phyloP scores from a whole-genome alignment of 2,797 vertebrate genomes.

The Crotalus adamanteus region DNA sequence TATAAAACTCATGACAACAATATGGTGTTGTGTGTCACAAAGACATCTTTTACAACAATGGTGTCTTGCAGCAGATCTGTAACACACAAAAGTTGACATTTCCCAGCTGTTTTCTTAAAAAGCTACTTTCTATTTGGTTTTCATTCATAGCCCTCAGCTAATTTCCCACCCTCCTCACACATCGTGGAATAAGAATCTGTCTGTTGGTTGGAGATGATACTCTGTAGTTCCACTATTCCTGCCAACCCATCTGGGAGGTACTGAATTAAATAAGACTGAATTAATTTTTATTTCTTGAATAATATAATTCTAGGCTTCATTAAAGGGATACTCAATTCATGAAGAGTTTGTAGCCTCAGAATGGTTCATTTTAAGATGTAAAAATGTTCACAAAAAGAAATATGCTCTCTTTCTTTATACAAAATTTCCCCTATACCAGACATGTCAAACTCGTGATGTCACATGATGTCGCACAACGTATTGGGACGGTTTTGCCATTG shows the following conservation, averaged over 20 bases:
- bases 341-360: background rate
- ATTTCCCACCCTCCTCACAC: background rate
- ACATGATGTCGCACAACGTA: no score
- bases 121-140: conserved; percentile 32
- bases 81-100: background rate
- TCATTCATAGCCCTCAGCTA: background rate
- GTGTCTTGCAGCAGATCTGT: background rate
- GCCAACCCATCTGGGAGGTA: background rate
- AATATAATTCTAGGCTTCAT: background rate
- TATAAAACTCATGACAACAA: conserved; percentile 15
- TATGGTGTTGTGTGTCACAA: background rate
- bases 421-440: background rate
- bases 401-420: background rate
- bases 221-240: background rate
- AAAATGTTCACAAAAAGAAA: background rate
- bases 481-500: no score
- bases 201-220: conserved; percentile 2
- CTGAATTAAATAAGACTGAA: background rate
- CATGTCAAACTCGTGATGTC: no score
- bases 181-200: background rate
- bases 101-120: conserved; percentile 11
- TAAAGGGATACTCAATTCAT: background rate
- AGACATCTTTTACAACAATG: conserved; percentile 36
- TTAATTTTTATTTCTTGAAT: accelerated
- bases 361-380: background rate